Base-by-base conservation (phyloP, 2,797 vertebrate genomes). In the Enteromius anoplus region DNA sequence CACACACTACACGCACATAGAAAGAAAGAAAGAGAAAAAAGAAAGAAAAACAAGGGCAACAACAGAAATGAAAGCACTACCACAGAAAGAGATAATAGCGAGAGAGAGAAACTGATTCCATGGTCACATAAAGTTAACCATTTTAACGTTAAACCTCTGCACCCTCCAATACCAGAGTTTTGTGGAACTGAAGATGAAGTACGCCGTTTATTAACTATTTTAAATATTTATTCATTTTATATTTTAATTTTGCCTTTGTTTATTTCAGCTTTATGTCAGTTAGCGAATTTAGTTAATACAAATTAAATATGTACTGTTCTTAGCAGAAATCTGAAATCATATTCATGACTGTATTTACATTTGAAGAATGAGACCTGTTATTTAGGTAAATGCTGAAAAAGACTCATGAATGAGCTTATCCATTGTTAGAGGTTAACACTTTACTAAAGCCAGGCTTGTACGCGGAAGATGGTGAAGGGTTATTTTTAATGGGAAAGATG, bases 1-100 rank as follows among this genome's bases (percentile, higher is more conserved):
- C 92, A 98, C 95, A 96, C 96, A 99, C 98, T 99, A 93, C 93
- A 92, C 87, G 91, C 81, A 90, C 34, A 87, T 53, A 90, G 88
- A 88, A 88, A 92, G 87, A 91, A 86, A 75, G 3, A 85, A 55
- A 80, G 37, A 62, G 29, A 85, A 92, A 85, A 93, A 88, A 93
- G 85, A 86, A 70, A 86, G 83, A 85, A 85, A 60, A 87, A 85
- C 76, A 86, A 62, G 69, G 21, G 55, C 26, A 83, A 80, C 58
- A 91, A 80, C 65, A 91, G 89, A 90, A 86, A 91, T 90, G 85
- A 90, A 88, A 91, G 91, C 91, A 93, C 88, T 88, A 91, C 92
- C 89, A 89, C 89, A 89, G 85, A 86, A 77, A 90, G 12, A 58
- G 45, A 85, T 72, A 86, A 80, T 53, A 69, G 82, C 23, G 21